Evolutionary conservation across 1,140 invertebrate species (phyloP), one percentile per base, ranked within the genome.

Genomic region (Macrosteles quadrilineatus): DNA sequence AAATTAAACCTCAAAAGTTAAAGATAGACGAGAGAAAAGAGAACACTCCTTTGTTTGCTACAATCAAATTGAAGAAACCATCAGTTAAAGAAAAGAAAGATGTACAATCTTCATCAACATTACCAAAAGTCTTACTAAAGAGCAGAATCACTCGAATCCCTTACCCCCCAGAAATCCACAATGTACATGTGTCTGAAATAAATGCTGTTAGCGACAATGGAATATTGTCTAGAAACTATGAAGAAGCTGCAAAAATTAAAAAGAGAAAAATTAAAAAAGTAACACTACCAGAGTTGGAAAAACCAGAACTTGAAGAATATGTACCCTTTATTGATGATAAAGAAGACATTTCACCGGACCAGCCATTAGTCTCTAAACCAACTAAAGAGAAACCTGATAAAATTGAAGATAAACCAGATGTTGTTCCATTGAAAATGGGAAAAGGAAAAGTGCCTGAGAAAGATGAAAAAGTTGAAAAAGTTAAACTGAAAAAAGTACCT

Each of bases 21-120:
- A 72, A 75, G 67, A 67, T 73, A 47, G 69, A 67, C 9, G 63
- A 70, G 23, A 50, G 67, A 27, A 68, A 72, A 55, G 78, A 82
- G 66, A 81, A 83, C 71, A 77, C 83, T 12, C 82, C 84, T 27
- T 83, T 86, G 70, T 90, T 88, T 73, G 85, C 83, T 25, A 78
- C 83, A 71, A 81, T 88, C 6, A 89, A 89, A 81, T 79, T 90
- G 47, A 89, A 86, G 74, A 90, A 89, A 79, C 77, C 82, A 27
- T 71, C 75, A 25, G 71, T 80, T 30, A 73, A 80, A 25, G 80
- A 81, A 57, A 87, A 86, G 78, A 84, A 83, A 80, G 82, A 84
- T 74, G 40, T 72, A 43, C 77, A 82, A 67, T 81, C 82, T 69
- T 77, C 83, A 11, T 81, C 83, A 29, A 83, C 86, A 71, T 90